These are phyloP conservation scores for Aurelia sp. DNA, from an alignment of 30 jellyfish, hydroid and myxozoan species.

Conservation along the genomic window DNA sequence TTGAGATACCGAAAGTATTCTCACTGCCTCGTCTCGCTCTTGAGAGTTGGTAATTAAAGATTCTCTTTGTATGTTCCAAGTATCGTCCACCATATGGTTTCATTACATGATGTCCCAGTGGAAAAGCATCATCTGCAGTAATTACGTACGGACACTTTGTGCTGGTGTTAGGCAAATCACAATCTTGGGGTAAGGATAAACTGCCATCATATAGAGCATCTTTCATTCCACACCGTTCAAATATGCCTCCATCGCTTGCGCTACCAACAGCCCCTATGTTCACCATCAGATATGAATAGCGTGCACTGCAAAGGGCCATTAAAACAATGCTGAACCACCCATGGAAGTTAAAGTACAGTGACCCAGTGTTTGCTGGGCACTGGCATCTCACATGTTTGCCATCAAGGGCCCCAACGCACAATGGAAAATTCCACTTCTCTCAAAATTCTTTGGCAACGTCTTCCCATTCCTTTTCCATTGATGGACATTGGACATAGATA, in stretches of 20 bases:
- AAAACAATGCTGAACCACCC: slow-evolving; percentile 60
- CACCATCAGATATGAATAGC: slow-evolving; percentile 41
- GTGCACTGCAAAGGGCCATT: slow-evolving; percentile 68
- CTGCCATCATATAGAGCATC: slow-evolving; percentile 4
- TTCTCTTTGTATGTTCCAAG: not conserved
- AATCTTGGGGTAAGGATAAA: slow-evolving; percentile 30
- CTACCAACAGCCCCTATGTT: slow-evolving; percentile 26
- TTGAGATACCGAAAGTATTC: slow-evolving; percentile 38
- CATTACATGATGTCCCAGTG: slow-evolving; percentile 46
- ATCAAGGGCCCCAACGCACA: slow-evolving; percentile 51
- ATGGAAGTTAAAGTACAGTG: slow-evolving; percentile 27
- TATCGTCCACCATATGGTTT: slow-evolving; percentile 51
- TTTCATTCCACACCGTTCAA: slow-evolving; percentile 35
- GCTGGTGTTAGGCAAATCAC: slow-evolving; percentile 35
- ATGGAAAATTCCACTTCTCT: slow-evolving; percentile 52
- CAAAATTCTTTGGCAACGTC: slow-evolving; percentile 56
- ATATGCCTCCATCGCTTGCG: slow-evolving; percentile 3
- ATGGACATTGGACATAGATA: not conserved
- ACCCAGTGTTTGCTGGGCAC: slow-evolving; percentile 51
- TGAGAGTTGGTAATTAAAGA: slow-evolving; percentile 28
- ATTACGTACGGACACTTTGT: slow-evolving; percentile 24
- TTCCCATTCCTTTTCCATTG: slow-evolving; percentile 37
- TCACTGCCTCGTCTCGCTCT: slow-evolving; percentile 21
- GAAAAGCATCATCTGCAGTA: slow-evolving; percentile 46
- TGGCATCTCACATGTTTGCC: slow-evolving; percentile 49